Conservation (phyloP, 1,140 invertebrate genomes). For the Cephus cinctus region DNA sequence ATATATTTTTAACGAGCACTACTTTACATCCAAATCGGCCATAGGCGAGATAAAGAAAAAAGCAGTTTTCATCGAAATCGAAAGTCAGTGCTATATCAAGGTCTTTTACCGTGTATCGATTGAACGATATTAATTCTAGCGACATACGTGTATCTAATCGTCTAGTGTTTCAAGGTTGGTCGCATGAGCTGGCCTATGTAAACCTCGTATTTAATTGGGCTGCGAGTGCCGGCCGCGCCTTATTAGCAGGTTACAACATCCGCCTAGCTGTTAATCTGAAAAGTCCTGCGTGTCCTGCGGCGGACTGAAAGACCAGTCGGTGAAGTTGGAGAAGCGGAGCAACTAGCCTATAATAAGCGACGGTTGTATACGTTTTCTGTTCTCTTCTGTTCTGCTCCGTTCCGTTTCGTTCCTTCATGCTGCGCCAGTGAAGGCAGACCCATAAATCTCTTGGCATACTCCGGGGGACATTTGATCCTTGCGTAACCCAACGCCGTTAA, state of each 20-base stretch:
- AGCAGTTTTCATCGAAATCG: no score
- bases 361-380: constrained; percentile 46
- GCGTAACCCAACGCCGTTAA: constrained; percentile 59
- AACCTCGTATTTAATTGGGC: constrained; percentile 37
- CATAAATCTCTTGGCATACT: constrained; percentile 57
- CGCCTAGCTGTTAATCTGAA: constrained; percentile 52
- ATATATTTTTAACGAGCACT: no score
- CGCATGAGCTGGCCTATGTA: constrained; percentile 33
- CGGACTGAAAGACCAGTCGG: constrained; percentile 34
- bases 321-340: constrained; percentile 35
- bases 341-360: constrained; percentile 54
- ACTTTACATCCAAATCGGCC: no score
- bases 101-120: no score
- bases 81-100: no score
- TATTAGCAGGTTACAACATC: constrained; percentile 53
- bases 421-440: constrained; percentile 53
- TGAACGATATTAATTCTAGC: constrained; percentile 47
- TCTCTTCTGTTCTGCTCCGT: constrained; percentile 47
- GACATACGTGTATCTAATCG: constrained; percentile 51
- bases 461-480: constrained; percentile 59
- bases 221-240: constrained; percentile 33
- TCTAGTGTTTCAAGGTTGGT: constrained; percentile 40
- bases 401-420: constrained; percentile 53
- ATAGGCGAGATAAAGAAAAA: no score
- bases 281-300: constrained; percentile 53